Conservation (phyloP, 2,888 invertebrate species). For the Pollenia angustigena region DNA sequence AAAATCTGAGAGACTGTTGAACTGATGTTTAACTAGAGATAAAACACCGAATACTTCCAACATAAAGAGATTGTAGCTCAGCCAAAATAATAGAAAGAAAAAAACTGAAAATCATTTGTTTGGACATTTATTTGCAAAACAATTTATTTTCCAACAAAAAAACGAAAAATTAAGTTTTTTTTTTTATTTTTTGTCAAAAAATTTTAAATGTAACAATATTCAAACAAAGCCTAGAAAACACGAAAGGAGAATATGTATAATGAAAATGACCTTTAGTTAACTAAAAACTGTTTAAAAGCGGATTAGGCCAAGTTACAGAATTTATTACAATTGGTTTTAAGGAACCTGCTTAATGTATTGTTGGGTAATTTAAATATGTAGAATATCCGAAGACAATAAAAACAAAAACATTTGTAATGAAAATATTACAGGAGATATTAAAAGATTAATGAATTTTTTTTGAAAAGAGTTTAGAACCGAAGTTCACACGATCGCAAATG, state of each 20-base stretch:
- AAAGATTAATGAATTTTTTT: conserved; percentile 41
- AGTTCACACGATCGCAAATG: conserved; percentile 40
- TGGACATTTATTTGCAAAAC: conserved; percentile 68
- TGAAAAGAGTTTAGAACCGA: neutral
- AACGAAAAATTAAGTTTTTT: neutral
- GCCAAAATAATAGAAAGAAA: conserved; percentile 71
- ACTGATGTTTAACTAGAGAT: conserved; percentile 65
- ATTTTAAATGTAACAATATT: conserved; percentile 26
- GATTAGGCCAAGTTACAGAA: conserved; percentile 53
- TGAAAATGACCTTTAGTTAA: conserved; percentile 42
- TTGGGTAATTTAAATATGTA: conserved; percentile 29
- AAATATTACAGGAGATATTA: conserved; percentile 43
- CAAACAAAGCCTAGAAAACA: neutral
- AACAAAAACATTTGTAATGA: neutral
- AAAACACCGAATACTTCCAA: conserved; percentile 58
- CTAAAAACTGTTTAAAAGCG: conserved; percentile 38
- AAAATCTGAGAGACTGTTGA: conserved; percentile 36
- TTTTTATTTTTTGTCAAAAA: conserved; percentile 9
- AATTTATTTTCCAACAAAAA: conserved; percentile 46
- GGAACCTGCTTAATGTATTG: conserved; percentile 42
- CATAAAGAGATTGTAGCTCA: conserved; percentile 47
- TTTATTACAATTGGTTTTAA: neutral
- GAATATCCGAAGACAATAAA: neutral
- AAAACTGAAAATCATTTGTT: conserved; percentile 74
- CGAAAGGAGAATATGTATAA: conserved; percentile 4